These are phyloP conservation scores for Florisuga fusca DNA, from an alignment of 2,797 vertebrate species.

Conservation along the genomic window DNA sequence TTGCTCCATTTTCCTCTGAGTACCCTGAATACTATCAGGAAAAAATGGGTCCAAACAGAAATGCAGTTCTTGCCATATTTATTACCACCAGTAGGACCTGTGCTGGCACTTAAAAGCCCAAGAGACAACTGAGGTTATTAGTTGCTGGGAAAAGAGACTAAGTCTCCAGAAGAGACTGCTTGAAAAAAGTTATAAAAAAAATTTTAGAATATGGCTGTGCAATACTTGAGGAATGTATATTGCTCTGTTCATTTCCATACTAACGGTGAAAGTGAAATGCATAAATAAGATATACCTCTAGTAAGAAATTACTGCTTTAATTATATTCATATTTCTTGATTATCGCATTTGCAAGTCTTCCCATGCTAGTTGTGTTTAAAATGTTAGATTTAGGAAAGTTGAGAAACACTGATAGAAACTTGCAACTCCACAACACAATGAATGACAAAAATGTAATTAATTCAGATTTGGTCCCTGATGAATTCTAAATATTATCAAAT, in stretches of 20 bases:
- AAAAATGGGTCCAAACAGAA: neutral
- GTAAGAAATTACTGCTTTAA: neutral
- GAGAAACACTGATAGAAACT: neutral
- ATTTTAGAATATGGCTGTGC: neutral
- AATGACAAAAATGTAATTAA: neutral
- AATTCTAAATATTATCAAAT: neutral
- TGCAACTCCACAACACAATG: neutral
- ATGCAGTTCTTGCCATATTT: neutral
- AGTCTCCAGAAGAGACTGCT: neutral
- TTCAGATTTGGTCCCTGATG: neutral
- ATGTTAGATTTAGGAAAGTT: neutral
- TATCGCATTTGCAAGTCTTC: neutral
- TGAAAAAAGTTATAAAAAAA: neutral
- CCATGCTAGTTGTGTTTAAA: neutral
- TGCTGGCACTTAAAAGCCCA: neutral
- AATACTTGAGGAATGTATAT: neutral
- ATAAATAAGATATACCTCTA: neutral
- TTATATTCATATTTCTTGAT: neutral
- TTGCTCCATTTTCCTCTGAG: neutral
- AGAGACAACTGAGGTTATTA: neutral
- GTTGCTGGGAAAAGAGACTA: neutral
- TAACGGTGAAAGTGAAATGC: neutral
- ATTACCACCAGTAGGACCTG: neutral
- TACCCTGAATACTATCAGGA: fast-evolving
- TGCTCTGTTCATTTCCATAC: neutral